Base-by-base conservation (phyloP, 1,140 invertebrate genomes). In the Cydia amplana region DNA sequence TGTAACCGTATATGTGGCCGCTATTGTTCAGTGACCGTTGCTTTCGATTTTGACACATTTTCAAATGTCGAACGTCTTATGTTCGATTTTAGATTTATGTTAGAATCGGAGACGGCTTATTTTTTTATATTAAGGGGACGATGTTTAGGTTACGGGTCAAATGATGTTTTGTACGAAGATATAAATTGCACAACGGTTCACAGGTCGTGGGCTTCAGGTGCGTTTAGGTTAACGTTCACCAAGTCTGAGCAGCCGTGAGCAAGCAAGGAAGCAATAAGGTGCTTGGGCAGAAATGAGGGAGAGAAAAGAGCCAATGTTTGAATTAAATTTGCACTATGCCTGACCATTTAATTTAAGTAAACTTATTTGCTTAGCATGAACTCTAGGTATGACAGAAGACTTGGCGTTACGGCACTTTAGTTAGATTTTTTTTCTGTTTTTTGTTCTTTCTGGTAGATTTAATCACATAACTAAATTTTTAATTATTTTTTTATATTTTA, bases 11-110 rank as follows among this genome's bases (percentile, higher is more conserved):
- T 77, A 81, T 79, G 70, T 67, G 73, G 78, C 78, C 72, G 76
- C 85, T 80, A 85, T 92, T 92, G 88, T 91, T 46, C 75, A 46
- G 40, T 20, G 83, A 80, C 87, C 85, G 85, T 89, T 88, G 84
- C 77, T 83, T 84, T 86, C 78, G 82, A 86, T 90, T 89, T 87
- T 87, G 90, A 90, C 86, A 88, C 82, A 87, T 91, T 89, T 91
- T 84, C 78, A 81, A 90, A 90, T 80, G 77, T 86, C 81, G 84
- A 89, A 85, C 82, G 78, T 67, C 81, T 84, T 89, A 82, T 87
- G 82, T 85, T 91, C 87, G 87, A 90, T 83, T 74, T 75, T 84
- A 91, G 91, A 93, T 93, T 93, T 91, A 93, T 92, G 82, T 89
- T 82, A 76, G 79, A 84, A 85, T 85, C 72, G 55, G 75, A 76